These are phyloP conservation scores for Doris montereyensis DNA, from an alignment of 2,888 invertebrate genomes.

Conservation along the genomic window DNA sequence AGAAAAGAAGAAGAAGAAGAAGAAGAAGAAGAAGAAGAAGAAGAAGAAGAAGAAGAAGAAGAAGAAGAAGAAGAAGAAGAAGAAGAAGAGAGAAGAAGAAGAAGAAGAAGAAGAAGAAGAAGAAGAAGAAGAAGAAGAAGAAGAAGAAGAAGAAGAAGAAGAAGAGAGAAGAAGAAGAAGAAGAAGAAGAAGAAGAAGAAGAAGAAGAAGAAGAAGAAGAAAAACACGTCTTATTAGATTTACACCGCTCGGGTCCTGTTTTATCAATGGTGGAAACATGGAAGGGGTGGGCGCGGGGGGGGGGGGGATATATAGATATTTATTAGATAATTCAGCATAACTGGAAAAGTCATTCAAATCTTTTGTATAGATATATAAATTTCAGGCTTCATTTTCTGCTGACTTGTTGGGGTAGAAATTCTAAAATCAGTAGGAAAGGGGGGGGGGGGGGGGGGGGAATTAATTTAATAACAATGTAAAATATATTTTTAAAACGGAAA, in stretches of 20 bases:
- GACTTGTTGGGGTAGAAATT: too few relatives aligned
- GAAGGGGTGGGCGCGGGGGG: not conserved
- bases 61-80: not conserved
- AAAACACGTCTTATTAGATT: not conserved
- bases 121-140: not conserved
- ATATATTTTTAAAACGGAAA: too few relatives aligned
- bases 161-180: slow-evolving; percentile 30
- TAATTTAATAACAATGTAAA: too few relatives aligned
- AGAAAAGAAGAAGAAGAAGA: not conserved
- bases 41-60: not conserved
- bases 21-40: not conserved
- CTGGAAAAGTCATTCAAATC: too few relatives aligned
- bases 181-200: slow-evolving; percentile 33
- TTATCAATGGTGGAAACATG: not conserved
- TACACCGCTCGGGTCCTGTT: not conserved
- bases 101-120: not conserved
- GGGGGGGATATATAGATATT: not conserved
- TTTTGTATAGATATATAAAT: too few relatives aligned
- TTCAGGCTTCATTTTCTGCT: too few relatives aligned
- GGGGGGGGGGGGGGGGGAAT: too few relatives aligned
- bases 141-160: not conserved
- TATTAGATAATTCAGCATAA: too few relatives aligned
- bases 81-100: not conserved
- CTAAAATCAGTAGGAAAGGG: too few relatives aligned
- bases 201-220: slow-evolving; percentile 28